phyloP scores from a whole-genome alignment of 2,888 invertebrate species.

The Nebria brevicollis region DNA sequence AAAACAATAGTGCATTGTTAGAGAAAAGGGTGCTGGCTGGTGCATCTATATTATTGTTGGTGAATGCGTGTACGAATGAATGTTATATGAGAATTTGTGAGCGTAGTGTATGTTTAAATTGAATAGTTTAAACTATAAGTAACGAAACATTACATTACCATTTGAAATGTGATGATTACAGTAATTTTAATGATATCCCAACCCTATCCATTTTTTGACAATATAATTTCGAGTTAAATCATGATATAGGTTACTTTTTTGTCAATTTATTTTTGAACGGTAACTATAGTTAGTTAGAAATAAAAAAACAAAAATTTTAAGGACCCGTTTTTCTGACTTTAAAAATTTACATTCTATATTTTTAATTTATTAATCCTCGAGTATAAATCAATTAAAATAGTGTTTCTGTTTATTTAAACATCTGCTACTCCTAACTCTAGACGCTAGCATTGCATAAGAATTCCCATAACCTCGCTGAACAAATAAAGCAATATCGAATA shows the following conservation, averaged over 20 bases:
- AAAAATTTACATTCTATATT: too few species aligned
- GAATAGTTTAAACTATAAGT: neutral
- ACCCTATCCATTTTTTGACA: neutral
- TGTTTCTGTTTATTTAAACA: too few species aligned
- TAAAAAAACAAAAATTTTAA: neutral
- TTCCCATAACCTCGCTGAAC: neutral
- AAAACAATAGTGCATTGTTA: constrained; percentile 11
- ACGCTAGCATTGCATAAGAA: neutral
- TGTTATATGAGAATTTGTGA: neutral
- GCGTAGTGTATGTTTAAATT: neutral
- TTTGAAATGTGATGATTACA: neutral
- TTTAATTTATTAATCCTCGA: too few species aligned
- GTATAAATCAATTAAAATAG: too few species aligned
- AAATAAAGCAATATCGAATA: neutral
- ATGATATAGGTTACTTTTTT: too few species aligned
- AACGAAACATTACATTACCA: neutral
- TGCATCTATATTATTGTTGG: neutral
- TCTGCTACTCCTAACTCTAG: neutral
- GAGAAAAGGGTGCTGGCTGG: constrained; percentile 10
- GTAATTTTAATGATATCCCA: neutral
- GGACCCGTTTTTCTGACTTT: neutral
- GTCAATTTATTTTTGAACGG: neutral
- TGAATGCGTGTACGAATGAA: neutral
- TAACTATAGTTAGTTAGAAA: neutral
- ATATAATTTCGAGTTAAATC: neutral